These are phyloP conservation scores for Leptestheria dahalacensis DNA, from an alignment of 1,140 invertebrate species.

Conservation along the genomic window DNA sequence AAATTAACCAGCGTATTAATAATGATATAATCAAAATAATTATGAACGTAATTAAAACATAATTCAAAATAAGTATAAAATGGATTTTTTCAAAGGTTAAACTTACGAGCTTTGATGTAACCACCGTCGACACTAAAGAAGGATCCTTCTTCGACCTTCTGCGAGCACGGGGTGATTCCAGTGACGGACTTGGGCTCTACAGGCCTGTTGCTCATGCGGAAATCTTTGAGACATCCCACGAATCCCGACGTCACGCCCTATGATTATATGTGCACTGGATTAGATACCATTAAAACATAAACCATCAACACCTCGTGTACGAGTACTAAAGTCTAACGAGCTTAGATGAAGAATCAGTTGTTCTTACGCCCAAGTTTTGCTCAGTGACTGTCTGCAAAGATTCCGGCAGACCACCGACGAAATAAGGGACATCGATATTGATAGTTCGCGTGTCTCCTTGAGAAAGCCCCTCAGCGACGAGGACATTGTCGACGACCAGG, in stretches of 20 bases:
- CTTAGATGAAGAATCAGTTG: no score
- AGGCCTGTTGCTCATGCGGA: constrained; percentile 48
- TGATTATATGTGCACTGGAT: no score
- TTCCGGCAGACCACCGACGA: constrained; percentile 52
- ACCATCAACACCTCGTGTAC: background rate
- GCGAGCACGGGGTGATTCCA: constrained; percentile 60
- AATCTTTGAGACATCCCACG: constrained; percentile 69
- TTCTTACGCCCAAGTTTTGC: constrained; percentile 27
- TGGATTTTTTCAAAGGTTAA: background rate
- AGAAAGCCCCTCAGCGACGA: constrained; percentile 37
- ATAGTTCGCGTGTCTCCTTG: constrained; percentile 36
- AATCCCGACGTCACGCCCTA: constrained; percentile 49
- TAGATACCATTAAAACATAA: background rate
- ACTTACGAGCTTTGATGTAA: constrained; percentile 45
- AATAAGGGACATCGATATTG: constrained; percentile 52
- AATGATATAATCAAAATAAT: no score
- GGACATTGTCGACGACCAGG: constrained; percentile 48
- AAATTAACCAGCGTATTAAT: no score
- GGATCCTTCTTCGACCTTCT: constrained; percentile 66
- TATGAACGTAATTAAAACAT: no score
- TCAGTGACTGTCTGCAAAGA: constrained; percentile 20
- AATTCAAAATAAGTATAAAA: background rate
- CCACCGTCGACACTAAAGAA: constrained; percentile 67
- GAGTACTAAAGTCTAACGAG: no score
- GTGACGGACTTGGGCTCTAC: constrained; percentile 38